Evolutionary conservation across 2,113 vertebrate genomes (phyloP).

Genomic region (Ctenodactylus gundi): DNA sequence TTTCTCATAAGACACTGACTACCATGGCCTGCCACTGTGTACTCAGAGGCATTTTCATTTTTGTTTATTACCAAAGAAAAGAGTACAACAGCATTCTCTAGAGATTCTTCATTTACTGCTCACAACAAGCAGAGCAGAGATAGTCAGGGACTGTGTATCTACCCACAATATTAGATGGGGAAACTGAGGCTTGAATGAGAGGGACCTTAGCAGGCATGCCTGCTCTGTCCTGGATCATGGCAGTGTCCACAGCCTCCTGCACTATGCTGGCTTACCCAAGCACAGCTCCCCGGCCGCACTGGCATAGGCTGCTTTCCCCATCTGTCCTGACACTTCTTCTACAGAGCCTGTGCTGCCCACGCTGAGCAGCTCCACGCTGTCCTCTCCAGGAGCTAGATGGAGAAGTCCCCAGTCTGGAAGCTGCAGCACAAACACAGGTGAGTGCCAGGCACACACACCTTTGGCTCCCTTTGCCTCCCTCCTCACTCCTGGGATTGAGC

Average conservation of each 20-base stretch:
- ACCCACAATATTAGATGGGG: not conserved
- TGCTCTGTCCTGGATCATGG: not conserved
- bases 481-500: rapidly evolving
- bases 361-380: not conserved
- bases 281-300: not conserved
- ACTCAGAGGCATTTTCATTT: not conserved
- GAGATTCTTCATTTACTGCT: not conserved
- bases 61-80: not conserved
- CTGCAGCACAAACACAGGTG: rapidly evolving
- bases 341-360: not conserved
- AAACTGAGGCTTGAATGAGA: not conserved
- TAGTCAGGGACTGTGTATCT: not conserved
- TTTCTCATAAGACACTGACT: not conserved
- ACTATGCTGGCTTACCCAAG: not conserved
- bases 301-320: not conserved
- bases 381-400: too few species aligned
- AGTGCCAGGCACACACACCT: too few species aligned
- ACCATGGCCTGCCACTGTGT: rapidly evolving
- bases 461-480: not conserved
- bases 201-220: not conserved
- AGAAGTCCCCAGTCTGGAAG: rapidly evolving
- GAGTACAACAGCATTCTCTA: not conserved
- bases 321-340: not conserved
- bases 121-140: not conserved
- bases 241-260: rapidly evolving